phyloP scores from a whole-genome alignment of 2,113 vertebrate species.

The Phyllostomus hastatus region DNA sequence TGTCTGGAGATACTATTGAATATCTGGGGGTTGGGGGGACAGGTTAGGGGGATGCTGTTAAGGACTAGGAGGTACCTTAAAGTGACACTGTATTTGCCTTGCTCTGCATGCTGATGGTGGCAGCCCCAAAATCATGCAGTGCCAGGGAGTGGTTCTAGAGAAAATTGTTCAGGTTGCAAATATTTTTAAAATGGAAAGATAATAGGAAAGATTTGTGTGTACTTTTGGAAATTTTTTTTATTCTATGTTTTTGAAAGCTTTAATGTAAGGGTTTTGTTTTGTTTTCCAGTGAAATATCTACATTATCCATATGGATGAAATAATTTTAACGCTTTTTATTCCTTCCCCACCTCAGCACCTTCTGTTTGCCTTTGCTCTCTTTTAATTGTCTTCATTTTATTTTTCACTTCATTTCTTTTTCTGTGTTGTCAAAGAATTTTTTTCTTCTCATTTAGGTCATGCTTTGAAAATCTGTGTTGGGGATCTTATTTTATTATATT shows the following conservation, averaged over 20 bases:
- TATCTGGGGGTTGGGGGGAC: not conserved
- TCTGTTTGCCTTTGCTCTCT: not conserved
- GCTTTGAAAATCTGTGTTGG: not conserved
- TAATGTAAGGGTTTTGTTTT: not conserved
- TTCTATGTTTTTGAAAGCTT: not conserved
- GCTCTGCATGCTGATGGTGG: not conserved
- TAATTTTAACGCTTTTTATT: not conserved
- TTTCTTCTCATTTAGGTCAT: not conserved
- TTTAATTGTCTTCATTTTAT: not conserved
- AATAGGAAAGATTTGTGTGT: not conserved
- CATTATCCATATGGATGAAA: not conserved
- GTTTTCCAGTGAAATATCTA: not conserved
- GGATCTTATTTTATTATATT: not conserved
- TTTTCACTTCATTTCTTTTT: not conserved
- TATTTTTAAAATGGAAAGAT: not conserved
- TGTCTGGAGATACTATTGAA: not conserved
- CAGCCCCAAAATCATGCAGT: not conserved
- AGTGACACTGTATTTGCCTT: not conserved
- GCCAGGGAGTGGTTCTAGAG: not conserved
- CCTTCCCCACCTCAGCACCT: not conserved
- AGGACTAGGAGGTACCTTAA: too few relatives aligned
- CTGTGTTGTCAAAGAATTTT: not conserved
- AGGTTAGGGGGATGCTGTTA: not conserved
- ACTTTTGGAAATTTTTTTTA: not conserved
- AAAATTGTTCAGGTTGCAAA: not conserved